Conservation (phyloP, 2,113 vertebrate genomes). For the Calidris pugnax region DNA sequence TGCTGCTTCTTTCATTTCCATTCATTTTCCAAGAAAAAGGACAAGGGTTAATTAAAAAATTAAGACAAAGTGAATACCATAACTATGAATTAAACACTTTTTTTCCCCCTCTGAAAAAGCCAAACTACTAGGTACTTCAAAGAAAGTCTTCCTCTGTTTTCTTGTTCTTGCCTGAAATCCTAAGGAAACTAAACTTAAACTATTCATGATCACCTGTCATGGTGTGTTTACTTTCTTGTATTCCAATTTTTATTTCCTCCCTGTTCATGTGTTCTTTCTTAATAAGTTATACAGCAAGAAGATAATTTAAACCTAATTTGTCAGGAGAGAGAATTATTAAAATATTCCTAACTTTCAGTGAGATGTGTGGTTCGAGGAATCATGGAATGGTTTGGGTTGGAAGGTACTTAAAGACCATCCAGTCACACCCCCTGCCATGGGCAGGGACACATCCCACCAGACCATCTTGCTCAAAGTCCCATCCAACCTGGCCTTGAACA, state of each 20-base stretch:
- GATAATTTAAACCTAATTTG: background rate
- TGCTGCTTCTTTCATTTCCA: background rate
- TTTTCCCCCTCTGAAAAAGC: background rate
- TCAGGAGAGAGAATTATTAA: background rate
- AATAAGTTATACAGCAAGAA: background rate
- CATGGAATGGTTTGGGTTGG: background rate
- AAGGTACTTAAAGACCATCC: background rate
- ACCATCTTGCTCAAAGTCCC: background rate
- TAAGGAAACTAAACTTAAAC: background rate
- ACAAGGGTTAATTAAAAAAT: background rate
- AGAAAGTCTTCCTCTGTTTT: background rate
- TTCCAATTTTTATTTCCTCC: background rate
- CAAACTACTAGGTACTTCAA: background rate
- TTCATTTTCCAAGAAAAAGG: background rate
- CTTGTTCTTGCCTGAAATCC: background rate
- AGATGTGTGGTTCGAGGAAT: background rate
- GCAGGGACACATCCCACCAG: background rate
- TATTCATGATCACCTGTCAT: background rate
- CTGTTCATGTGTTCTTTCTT: background rate
- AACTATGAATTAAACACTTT: background rate
- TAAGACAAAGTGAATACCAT: background rate
- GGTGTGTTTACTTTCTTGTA: background rate
- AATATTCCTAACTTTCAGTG: background rate
- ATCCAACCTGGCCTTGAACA: background rate
- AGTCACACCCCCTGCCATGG: background rate